Base-by-base conservation (phyloP, 2,888 invertebrate species). In the Cryptus armator region DNA sequence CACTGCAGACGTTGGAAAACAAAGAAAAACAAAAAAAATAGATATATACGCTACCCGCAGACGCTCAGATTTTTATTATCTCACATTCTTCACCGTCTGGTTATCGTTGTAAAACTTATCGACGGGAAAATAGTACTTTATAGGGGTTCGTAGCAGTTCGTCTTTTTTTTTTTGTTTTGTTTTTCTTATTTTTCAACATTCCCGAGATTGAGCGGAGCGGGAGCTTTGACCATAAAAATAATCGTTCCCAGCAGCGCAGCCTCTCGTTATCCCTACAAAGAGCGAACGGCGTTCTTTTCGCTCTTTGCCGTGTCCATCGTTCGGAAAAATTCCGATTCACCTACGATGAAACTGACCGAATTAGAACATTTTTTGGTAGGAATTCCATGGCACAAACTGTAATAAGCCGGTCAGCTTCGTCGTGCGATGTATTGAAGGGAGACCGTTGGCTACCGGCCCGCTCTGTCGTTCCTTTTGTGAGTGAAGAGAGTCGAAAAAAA, bases 371-470 rank as follows among this genome's bases (percentile, higher is more conserved):
- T 44, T 62, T 62, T 46, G n/a, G 46, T 3, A 16, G 44, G 44
- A 24, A 46, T 9, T 32, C 44, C n/a, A 46, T 43, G 12, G 43
- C 46, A 12, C 29, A 32, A 75, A 75, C 32, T 46, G 64, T 64
- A 19, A 74, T 62, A 74, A 74, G 32, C 32, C 7, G 74, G 62
- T 75, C 12, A 75, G 46, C 19, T 75, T 75, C 74, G 64, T 14
- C 1, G 32, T n/a, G 32, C 62, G 48, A 2, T n/a, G 12, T 37
- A 16, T 44, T 59, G 32, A 29, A 3, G 32, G 29, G 24, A 24
- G n/a, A 46, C 48, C 62, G 62, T 70, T 70, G 74, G 79, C 53
- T 79, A 64, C 62, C 44, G 70, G 71, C 72, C 70, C 64, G 67
- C 53, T 62, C 51, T 48, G 74, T 62, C 70, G 37, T 66, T 62